Evolutionary conservation across 2,888 invertebrate genomes (phyloP).

Genomic region (Doris montereyensis): DNA sequence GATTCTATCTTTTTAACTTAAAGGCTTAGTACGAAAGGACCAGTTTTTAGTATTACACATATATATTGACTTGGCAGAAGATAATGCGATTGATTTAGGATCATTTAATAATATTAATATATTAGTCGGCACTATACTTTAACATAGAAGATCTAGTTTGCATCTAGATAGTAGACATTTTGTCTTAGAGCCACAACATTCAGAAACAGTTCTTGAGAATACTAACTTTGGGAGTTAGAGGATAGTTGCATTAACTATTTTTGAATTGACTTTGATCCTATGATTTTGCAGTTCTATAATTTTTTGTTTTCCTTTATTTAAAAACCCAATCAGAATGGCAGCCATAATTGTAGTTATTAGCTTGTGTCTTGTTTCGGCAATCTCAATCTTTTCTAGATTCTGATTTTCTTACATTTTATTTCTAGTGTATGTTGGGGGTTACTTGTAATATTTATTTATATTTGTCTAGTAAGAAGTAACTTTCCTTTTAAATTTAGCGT

Average conservation of each 20-base stretch:
- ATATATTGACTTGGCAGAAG: conserved; percentile 10
- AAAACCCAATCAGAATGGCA: no score
- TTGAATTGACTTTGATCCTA: no score
- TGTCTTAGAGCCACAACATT: neutral
- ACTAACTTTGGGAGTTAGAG: conserved; percentile 7
- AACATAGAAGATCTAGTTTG: conserved; percentile 11
- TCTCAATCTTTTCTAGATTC: neutral
- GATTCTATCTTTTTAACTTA: conserved; percentile 81
- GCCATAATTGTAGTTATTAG: no score
- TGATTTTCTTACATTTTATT: neutral
- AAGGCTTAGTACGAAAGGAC: conserved; percentile 88
- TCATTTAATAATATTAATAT: neutral
- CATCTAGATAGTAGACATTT: neutral
- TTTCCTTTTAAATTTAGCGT: no score
- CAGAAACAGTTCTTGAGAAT: neutral
- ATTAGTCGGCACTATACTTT: neutral
- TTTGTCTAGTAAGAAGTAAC: neutral
- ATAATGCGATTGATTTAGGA: conserved; percentile 12
- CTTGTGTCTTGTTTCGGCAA: no score
- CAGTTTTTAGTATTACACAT: conserved; percentile 58
- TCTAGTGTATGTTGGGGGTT: conserved; percentile 3
- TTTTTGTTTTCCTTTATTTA: no score
- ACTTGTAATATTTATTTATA: conserved; percentile 2
- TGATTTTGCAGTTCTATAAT: no score
- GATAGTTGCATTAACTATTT: neutral